phyloP scores from a whole-genome alignment of 2,888 invertebrate species.

The Trichopria drosophilae region DNA sequence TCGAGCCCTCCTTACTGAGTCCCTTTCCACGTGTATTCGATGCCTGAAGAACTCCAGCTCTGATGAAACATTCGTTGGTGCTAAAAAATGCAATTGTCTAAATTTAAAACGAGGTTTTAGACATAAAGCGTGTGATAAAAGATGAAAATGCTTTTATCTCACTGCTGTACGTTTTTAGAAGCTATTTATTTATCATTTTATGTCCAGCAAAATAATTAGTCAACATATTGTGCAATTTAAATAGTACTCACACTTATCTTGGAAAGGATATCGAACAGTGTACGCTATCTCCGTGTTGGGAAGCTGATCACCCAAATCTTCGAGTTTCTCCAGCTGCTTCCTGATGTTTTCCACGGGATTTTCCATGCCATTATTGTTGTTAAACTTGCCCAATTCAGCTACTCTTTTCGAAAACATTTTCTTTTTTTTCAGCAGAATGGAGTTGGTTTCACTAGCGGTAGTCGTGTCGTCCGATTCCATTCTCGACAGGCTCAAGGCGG shows the following conservation, averaged over 20 bases:
- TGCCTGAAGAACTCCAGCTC: constrained; percentile 84
- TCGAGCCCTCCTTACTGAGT: constrained; percentile 81
- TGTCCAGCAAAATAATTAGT: too few species aligned
- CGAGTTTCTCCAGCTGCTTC: constrained; percentile 77
- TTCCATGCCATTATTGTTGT: constrained; percentile 47
- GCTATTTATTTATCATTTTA: too few species aligned
- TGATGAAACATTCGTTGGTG: constrained; percentile 59
- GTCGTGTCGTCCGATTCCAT: constrained; percentile 56
- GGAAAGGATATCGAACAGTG: constrained; percentile 79
- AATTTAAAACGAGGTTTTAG: neutral
- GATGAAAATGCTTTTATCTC: too few species aligned
- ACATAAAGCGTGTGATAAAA: too few species aligned
- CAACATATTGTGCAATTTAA: neutral
- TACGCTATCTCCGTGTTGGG: constrained; percentile 73
- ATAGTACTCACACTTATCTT: constrained; percentile 65
- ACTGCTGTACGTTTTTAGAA: too few species aligned
- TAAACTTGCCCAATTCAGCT: constrained; percentile 53
- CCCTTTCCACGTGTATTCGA: constrained; percentile 77
- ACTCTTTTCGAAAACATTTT: constrained; percentile 51
- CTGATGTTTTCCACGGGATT: constrained; percentile 76
- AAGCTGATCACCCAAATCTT: constrained; percentile 81
- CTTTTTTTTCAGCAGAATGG: constrained; percentile 47
- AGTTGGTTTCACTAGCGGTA: constrained; percentile 53
- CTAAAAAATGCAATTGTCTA: constrained; percentile 35
- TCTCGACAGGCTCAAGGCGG: constrained; percentile 41